phyloP scores from a whole-genome alignment of 1,140 invertebrate genomes.

The Saccostrea glomerata region DNA sequence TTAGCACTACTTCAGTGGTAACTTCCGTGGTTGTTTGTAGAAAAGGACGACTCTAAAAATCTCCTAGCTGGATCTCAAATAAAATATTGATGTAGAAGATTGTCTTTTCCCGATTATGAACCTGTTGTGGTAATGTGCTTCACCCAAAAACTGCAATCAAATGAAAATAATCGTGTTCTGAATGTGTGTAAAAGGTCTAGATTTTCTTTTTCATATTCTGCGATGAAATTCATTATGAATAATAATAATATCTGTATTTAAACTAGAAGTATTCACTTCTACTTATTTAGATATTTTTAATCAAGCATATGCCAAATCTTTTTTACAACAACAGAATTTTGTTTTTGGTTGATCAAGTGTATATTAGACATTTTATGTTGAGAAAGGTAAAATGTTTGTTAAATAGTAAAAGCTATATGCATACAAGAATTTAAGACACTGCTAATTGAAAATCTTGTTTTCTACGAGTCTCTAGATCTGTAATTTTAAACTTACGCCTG shows the following conservation, averaged over 20 bases:
- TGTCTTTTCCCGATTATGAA: background rate
- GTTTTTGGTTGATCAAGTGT: background rate
- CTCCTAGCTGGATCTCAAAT: background rate
- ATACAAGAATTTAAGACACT: background rate
- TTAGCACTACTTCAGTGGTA: no score
- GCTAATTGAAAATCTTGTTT: background rate
- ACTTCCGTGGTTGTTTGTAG: no score
- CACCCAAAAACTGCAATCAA: conserved; percentile 8
- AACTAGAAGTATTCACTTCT: no score
- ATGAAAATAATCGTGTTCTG: background rate
- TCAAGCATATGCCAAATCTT: no score
- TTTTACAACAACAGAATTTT: background rate
- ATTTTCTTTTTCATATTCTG: background rate
- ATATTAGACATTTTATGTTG: background rate
- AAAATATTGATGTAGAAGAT: conserved; percentile 7
- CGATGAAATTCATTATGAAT: background rate
- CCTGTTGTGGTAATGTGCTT: background rate
- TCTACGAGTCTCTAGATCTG: background rate
- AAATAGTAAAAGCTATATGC: background rate
- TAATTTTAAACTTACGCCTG: background rate
- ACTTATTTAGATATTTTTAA: no score
- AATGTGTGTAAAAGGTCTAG: background rate
- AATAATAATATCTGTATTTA: background rate
- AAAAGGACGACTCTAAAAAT: background rate
- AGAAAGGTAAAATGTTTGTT: background rate